These are phyloP conservation scores for Stichodactyla helianthus DNA, from an alignment of 64 coral and sea anemone genomes.

Conservation along the genomic window DNA sequence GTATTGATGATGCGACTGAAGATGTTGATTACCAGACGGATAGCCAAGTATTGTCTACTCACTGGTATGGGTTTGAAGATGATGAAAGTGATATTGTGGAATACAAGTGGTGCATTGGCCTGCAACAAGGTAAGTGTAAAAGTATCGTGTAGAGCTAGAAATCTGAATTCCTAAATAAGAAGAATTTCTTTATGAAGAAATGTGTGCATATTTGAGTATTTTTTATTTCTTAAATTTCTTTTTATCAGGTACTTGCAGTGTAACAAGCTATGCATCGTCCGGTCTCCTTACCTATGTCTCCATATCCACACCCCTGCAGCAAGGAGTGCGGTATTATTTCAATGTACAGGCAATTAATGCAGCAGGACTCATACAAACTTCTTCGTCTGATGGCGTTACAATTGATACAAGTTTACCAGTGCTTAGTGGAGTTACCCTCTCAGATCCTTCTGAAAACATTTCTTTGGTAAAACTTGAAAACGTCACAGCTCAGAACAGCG, in stretches of 20 bases:
- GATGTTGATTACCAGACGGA: conserved; percentile 80
- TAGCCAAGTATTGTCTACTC: conserved; percentile 32
- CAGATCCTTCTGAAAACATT: not conserved
- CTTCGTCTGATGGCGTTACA: conserved; percentile 83
- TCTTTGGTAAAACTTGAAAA: conserved; percentile 17
- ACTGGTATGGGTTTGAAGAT: conserved; percentile 78
- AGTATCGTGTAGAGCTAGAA: no score
- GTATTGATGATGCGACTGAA: not conserved
- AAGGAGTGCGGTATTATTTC: conserved; percentile 59
- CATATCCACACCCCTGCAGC: not conserved
- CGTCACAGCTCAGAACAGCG: conserved; percentile 18
- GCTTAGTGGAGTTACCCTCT: conserved; percentile 24
- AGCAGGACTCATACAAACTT: conserved; percentile 48
- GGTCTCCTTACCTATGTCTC: conserved; percentile 45
- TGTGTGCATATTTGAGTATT: no score
- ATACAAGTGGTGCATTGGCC: conserved; percentile 80
- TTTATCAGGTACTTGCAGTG: conserved; percentile 52
- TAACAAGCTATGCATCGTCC: conserved; percentile 37
- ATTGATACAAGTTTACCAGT: conserved; percentile 62
- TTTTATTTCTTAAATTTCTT: not conserved
- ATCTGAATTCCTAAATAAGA: no score
- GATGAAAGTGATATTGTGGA: conserved; percentile 65
- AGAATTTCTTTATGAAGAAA: no score
- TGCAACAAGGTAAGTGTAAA: conserved; percentile 33
- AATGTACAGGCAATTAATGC: conserved; percentile 77